Percentiles rank a stretch among this genome's conserved stretches.
Conservation (phyloP, 2,113 vertebrate genomes). For the Chrysochloris asiatica region DNA sequence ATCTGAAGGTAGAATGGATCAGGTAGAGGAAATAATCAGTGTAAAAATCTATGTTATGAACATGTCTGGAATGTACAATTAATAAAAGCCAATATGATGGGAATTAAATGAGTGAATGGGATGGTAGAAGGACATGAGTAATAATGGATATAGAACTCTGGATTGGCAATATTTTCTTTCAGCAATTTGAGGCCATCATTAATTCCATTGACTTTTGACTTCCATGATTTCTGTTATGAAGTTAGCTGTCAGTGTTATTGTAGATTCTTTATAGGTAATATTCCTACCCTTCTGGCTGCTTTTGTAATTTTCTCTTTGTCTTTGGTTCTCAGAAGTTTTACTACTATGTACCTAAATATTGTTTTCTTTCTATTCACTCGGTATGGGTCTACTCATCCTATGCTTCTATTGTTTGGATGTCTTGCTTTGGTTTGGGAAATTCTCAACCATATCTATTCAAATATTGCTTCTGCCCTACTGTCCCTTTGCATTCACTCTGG, state of each 20-base stretch:
- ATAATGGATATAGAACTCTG: background rate
- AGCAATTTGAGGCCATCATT: background rate
- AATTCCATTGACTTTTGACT: background rate
- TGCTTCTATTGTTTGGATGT: background rate
- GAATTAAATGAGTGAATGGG: background rate
- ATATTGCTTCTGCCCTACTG: background rate
- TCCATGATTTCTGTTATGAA: background rate
- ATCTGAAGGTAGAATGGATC: background rate
- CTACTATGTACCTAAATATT: background rate
- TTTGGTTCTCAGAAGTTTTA: constrained; percentile 15
- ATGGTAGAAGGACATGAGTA: background rate
- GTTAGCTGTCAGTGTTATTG: background rate
- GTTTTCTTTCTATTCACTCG: constrained; percentile 36
- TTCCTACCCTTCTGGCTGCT: background rate
- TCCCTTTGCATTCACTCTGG: constrained; percentile 18
- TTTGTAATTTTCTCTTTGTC: constrained; percentile 3
- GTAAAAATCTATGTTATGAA: background rate
- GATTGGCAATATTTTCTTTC: background rate
- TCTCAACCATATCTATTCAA: background rate
- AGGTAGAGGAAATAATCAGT: background rate
- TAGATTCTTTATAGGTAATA: background rate
- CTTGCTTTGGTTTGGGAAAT: constrained; percentile 48
- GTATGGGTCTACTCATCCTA: background rate
- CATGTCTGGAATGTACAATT: background rate
- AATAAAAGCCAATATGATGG: background rate